Base-by-base conservation (phyloP, 1,140 invertebrate species). In the Aphis craccivora region DNA sequence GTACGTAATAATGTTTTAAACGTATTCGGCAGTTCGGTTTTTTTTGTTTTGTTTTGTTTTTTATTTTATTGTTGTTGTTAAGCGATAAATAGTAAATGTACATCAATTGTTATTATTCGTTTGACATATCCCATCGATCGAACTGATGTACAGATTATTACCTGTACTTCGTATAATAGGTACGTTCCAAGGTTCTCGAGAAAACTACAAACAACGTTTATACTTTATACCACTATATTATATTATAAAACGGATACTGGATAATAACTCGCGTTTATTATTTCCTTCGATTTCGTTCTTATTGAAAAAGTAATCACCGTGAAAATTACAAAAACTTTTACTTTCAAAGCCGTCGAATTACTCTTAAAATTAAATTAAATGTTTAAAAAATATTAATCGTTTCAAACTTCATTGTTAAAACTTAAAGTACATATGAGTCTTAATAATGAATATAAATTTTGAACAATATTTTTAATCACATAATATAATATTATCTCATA, bases 211-310 rank as follows among this genome's bases (percentile, higher is more conserved):
- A 76, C 5, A 76, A 76, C 60, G 60, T n/a, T 76, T n/a, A 76
- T 76, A 76, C 14, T n/a, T 76, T n/a, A n/a, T n/a, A 35, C 60
- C 14, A 11, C 30, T 51, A 51, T 51, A 51, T 51, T n/a, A 76
- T 76, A 76, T 76, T 76, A 20, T n/a, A 18, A n/a, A 76, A 76
- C 14, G 30, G n/a, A 35, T 18, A 76, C n/a, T 4, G 30, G 60
- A 76, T n/a, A n/a, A 20, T 76, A 76, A n/a, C 14, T 76, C 60
- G 14, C n/a, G n/a, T 76, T n/a, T 76, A 76, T n/a, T 76, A n/a
- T n/a, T 76, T 76, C 60, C n/a, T 76, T 76, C 60, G 60, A 76
- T 76, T 76, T n/a, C n/a, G 60, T n/a, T 76, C 30, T 76, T 35
- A 76, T 35, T 76, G 30, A 76, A 76, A 67, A 76, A 76, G 14